Base-by-base conservation (phyloP, 2,113 vertebrate genomes). In the Sitta europaea region DNA sequence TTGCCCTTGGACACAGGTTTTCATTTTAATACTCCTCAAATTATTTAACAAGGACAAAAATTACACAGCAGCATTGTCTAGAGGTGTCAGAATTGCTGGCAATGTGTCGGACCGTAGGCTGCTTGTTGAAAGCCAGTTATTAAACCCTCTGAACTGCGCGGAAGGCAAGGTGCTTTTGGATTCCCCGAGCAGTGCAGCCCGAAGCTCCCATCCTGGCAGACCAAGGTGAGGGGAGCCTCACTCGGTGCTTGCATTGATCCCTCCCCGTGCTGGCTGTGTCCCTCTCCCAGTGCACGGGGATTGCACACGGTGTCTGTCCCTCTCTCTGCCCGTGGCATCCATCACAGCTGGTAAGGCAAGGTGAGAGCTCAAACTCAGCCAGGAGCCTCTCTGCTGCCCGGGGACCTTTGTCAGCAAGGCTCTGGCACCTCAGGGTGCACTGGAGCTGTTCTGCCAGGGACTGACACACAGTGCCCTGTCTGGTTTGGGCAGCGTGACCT, bases 21-120 rank as follows among this genome's bases (percentile, higher is more conserved):
- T 85, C 14, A 8, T 92, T 84, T 84, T 20, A 11, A 29, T 12
- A 38, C 63, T 94, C 81, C 57, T 74, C 80, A 51, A 63, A 68
- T 95, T 67, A 65, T 63, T 92, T 94, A 84, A 63, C 47, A 58
- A 81, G 68, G 75, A 63, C 76, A 91, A 75, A 96, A 88, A 84
- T 77, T 22, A 65, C 7, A 50, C 31, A 68, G 66, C 19, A 22
- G 57, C 21, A 1, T 81, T 96, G 45, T 75, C 70, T 65, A 17
- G 65, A 86, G 72, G n/a, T 51, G 87, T 89, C 11, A 2, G 73
- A 63, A 36, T n/a, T 55, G 24, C 65, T 62, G 82, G 53, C 45
- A 71, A n/a, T 0, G 3, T 33, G 63, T 51, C 55, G 83, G 35
- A 42, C 61, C 35, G 29, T 25, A 11, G 40, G 58, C 75, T 83